Evolutionary conservation across 2,113 vertebrate genomes (phyloP).

Genomic region (Leptobrachium ailaonicum): DNA sequence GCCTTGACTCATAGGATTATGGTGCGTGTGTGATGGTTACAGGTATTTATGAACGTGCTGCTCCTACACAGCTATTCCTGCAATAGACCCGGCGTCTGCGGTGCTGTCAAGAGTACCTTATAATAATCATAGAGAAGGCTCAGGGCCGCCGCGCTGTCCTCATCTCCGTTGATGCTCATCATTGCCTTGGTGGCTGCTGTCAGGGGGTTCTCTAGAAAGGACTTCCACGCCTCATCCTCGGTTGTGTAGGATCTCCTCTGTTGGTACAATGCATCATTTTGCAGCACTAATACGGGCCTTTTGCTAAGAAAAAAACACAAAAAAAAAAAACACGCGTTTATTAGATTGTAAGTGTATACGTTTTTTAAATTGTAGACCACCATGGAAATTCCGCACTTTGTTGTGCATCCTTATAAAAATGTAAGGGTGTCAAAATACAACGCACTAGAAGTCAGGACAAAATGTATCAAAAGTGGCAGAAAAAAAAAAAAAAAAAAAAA

Average conservation of each 20-base stretch:
- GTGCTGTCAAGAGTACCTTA: slow-evolving; percentile 74
- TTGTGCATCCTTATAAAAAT: too few species aligned
- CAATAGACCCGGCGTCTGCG: background rate
- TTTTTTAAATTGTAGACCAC: too few species aligned
- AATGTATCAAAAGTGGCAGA: too few species aligned
- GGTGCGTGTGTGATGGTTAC: background rate
- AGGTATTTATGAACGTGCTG: background rate
- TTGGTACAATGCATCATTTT: slow-evolving; percentile 87
- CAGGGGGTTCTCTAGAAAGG: slow-evolving; percentile 96
- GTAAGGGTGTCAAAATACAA: too few species aligned
- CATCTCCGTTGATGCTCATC: slow-evolving; percentile 99
- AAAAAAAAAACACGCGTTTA: too few species aligned
- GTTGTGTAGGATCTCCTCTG: slow-evolving; percentile 90
- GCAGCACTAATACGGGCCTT: slow-evolving; percentile 92
- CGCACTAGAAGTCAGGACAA: too few species aligned
- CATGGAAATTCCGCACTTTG: too few species aligned
- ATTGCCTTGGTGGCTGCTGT: slow-evolving; percentile 98
- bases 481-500: too few species aligned
- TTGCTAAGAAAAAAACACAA: slow-evolving; percentile 72
- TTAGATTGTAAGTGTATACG: too few species aligned
- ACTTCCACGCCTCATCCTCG: slow-evolving; percentile 97
- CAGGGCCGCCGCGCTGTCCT: slow-evolving; percentile 92
- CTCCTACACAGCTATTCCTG: background rate
- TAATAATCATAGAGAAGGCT: slow-evolving; percentile 97
- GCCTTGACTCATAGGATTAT: background rate